Evolutionary conservation across 2,888 invertebrate species (phyloP), one percentile per base, ranked within the genome.

Genomic region (Muscina levida): DNA sequence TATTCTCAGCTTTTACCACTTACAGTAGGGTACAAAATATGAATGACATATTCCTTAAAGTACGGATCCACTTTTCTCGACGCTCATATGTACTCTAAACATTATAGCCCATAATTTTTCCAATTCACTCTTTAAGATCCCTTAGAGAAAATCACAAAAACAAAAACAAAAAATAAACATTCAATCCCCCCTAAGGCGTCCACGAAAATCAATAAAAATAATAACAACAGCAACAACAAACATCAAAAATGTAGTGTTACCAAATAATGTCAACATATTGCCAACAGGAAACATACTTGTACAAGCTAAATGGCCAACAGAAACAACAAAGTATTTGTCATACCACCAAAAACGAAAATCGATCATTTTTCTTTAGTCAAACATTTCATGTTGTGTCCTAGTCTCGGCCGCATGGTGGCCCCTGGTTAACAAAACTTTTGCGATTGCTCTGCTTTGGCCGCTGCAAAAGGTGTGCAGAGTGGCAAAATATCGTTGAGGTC

Each of bases 261-360:
- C 74, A 62, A 81, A 81, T 77, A 77, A 81, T 81, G 80, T 81
- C 80, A 77, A 74, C 80, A 81, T 77, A 74, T 74, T 68, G 80
- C 80, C 77, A 74, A 77, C 72, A 81, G 80, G 71, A 71, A 62
- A 71, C 24, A 72, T 22, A 56, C 56, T 65, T 71, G 46, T 72
- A 62, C 53, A 66, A 74, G 53, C 67, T 15, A 19, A 77, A 56
- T 74, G 71, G 70, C 6, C 11, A 62, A 39, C 46, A 59, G 24
- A 1, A 57, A 48, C 31, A n/a, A 22, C 66, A 19, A 57, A 13
- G 39, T 44, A 71, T 77, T 67, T 74, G 71, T 74, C 71, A 73
- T 70, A 31, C 31, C 31, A 31, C 31, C 31, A 31, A 31, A 31
- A 31, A 5, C 31, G 31, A 31, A 31, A 51, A 51, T 51, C 51